Evolutionary conservation across 2,113 vertebrate genomes (phyloP), one percentile per base, ranked within the genome.

Genomic region (Balaeniceps rex): DNA sequence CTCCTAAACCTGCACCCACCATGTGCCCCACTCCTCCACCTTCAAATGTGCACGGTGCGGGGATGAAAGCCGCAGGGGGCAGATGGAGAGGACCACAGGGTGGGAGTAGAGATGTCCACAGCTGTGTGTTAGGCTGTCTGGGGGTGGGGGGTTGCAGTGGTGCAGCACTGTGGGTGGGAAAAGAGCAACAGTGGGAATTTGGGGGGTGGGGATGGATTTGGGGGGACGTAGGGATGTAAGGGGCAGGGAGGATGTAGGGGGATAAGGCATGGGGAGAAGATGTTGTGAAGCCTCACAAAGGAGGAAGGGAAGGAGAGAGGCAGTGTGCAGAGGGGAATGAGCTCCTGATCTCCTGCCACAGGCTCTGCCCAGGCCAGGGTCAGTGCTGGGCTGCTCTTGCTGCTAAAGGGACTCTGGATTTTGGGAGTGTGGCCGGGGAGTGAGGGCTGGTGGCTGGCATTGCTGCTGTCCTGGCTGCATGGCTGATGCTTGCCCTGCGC

Each of bases 1-100:
- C 58, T 72, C 51, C 65, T 51, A 17, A 61, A 72, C 74, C 74
- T 55, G 25, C 47, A 47, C 19, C 29, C 0, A 0, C 22, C 2
- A 0, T 8, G 31, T 36, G 47, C 28, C 33, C 33, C n/a, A 0
- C 63, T 70, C 17, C 19, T 63, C 12, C 21, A 6, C 33, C 38
- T 64, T 34, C 16, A 18, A 2, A 3, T 8, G 14, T 38, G n/a
- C 17, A 2, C 4, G 5, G 1, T 12, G 19, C 15, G 13, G 17
- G 42, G 40, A 3, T 63, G 69, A 64, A 51, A 87, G 7, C 25
- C 49, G 26, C 34, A 2, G 2, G 19, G 63, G 44, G 65, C n/a
- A 42, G n/a, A 10, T 3, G 29, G 85, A 64, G 29, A 28, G 58
- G 63, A 33, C n/a, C 3, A 2, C 2, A 5, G 65, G 23, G 49